Base-by-base conservation (phyloP, 2,797 vertebrate genomes). In the Malurus leucopterus region DNA sequence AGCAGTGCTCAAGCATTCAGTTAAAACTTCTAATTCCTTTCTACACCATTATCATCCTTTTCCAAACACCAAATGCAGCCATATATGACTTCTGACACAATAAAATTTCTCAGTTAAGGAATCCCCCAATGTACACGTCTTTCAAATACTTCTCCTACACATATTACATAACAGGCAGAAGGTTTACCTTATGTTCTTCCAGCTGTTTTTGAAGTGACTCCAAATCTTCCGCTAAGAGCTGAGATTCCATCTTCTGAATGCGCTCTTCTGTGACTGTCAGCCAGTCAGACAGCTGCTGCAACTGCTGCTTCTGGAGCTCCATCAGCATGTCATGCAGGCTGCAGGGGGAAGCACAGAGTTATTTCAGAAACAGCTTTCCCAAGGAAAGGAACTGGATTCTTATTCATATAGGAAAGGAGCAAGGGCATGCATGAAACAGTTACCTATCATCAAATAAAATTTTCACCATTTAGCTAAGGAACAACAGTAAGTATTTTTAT, bases 241-340 rank as follows among this genome's bases (percentile, higher is more conserved):
- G 96, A 2, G 95, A 97, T 92, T 99, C 99, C 96, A 99, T 98
- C 94, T 97, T 98, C 85, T 97, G 98, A 94, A 99, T 99, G 77
- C 98, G 98, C 51, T 98, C 98, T 87, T 99, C 99, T 0, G 99
- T 99, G 88, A 96, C 95, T 0, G 98, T 98, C 86, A 99, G 95
- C 99, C 99, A 99, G 95, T 99, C 97, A 0, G 99, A 99, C 44
- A 99, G 98, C 95, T 99, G 99, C 96, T 98, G 98, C 84, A 99
- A 90, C 97, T 99, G 99, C 95, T 98, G 97, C 96, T 99, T 99
- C 96, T 99, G 99, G 15, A 99, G 97, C 55, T 99, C 98, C 99
- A 99, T 99, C 90, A 99, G 96, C 81, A 99, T 96, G 43, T 99
- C 99, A 3, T 99, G 99, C 61, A 99, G 98, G 91, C 99, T 99